These are phyloP conservation scores for Strigamia maritima DNA, from an alignment of 2,888 invertebrate species.

Conservation along the genomic window DNA sequence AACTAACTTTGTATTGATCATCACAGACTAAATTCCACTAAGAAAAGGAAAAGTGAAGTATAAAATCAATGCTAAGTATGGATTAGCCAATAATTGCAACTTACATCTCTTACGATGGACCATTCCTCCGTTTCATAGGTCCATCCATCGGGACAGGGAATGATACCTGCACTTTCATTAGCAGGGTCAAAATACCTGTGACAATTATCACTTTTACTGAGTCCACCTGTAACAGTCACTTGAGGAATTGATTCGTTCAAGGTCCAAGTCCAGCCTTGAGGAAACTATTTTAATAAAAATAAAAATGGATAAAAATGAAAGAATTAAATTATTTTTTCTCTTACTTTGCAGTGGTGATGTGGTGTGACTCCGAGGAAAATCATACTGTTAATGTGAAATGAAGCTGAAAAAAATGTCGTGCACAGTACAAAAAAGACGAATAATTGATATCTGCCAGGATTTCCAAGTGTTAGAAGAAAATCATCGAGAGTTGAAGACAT, in stretches of 20 bases:
- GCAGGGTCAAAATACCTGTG: conserved; percentile 25
- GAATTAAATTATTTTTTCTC: too few species aligned
- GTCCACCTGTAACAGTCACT: neutral
- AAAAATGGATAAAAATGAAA: too few species aligned
- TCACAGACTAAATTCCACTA: conserved; percentile 35
- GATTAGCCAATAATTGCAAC: neutral
- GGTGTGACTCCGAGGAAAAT: conserved; percentile 13
- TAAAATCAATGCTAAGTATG: neutral
- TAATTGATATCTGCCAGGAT: conserved; percentile 31
- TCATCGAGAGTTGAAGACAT: conserved; percentile 18
- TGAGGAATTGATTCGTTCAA: conserved; percentile 35
- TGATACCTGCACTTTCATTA: neutral
- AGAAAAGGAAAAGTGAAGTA: neutral
- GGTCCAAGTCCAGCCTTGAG: neutral
- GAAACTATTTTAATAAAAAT: neutral
- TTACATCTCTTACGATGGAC: conserved; percentile 26
- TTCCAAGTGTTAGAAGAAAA: conserved; percentile 16
- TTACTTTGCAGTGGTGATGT: conserved; percentile 32
- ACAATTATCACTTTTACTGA: conserved; percentile 3
- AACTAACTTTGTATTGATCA: conserved; percentile 25
- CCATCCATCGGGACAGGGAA: conserved; percentile 29
- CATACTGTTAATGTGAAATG: conserved; percentile 28
- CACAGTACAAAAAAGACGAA: conserved; percentile 13
- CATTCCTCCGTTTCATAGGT: neutral
- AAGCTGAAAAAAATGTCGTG: conserved; percentile 14